These are phyloP conservation scores for Resseliella maxima DNA, from an alignment of 2,888 invertebrate genomes.

Conservation along the genomic window DNA sequence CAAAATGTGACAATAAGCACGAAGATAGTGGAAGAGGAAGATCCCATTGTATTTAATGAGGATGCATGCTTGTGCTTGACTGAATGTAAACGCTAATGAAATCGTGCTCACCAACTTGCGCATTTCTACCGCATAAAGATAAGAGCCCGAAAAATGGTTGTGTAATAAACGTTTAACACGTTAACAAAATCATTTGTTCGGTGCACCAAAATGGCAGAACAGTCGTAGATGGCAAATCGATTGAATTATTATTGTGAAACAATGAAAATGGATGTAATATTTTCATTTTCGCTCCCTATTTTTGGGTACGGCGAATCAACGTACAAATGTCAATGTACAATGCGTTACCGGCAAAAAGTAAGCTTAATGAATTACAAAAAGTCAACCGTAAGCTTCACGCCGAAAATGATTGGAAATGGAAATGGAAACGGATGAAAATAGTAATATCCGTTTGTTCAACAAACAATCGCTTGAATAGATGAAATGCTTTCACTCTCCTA, in stretches of 20 bases:
- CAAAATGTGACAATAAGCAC: background rate
- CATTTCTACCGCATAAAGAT: background rate
- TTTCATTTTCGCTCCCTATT: background rate
- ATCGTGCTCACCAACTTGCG: slow-evolving; percentile 19
- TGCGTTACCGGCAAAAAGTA: background rate
- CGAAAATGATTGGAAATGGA: background rate
- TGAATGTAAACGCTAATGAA: background rate
- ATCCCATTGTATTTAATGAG: background rate
- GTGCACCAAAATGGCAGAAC: background rate
- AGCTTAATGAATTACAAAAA: slow-evolving; percentile 32
- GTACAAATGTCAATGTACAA: no score
- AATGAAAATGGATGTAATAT: slow-evolving; percentile 9
- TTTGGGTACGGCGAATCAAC: no score
- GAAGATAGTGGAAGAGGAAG: background rate
- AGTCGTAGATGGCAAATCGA: background rate
- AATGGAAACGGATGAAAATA: background rate
- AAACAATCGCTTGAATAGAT: background rate
- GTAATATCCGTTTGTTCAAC: background rate
- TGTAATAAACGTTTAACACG: slow-evolving; percentile 1
- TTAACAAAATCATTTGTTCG: background rate
- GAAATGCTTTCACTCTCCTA: no score
- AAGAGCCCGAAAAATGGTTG: background rate
- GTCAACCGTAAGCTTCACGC: background rate
- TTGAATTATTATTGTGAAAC: slow-evolving; percentile 29
- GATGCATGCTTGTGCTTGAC: background rate